Conservation (phyloP, 2,888 invertebrate genomes). For the Polymixis flavicincta region DNA sequence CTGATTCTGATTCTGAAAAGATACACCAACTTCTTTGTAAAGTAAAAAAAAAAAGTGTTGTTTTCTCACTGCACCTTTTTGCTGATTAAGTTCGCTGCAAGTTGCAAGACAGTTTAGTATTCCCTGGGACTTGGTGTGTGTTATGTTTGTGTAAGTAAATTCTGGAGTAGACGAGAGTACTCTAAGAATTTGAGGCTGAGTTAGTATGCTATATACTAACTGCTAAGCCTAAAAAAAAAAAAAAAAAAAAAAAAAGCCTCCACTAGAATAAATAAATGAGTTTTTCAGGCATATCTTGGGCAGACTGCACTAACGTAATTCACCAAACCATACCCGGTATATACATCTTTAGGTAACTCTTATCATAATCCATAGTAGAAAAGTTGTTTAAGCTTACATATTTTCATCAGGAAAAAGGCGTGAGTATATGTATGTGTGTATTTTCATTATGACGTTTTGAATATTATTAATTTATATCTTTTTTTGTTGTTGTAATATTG, state of each 20-base stretch:
- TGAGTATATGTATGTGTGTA: too few species aligned
- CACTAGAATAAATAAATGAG: background rate
- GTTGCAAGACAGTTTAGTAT: conserved; percentile 38
- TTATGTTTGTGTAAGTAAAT: conserved; percentile 11
- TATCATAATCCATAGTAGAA: background rate
- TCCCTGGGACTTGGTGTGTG: conserved; percentile 21
- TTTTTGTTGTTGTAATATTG: background rate
- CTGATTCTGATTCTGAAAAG: too few species aligned
- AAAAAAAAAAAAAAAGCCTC: background rate
- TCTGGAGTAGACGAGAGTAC: conserved; percentile 10
- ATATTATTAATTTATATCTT: too few species aligned
- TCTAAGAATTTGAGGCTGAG: background rate
- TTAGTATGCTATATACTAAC: background rate
- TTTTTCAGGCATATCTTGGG: background rate
- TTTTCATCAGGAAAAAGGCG: too few species aligned
- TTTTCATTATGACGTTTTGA: background rate
- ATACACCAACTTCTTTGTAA: conserved; percentile 26
- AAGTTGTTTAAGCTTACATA: background rate
- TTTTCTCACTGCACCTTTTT: conserved; percentile 42
- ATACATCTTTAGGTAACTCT: background rate
- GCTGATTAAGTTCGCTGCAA: conserved; percentile 47
- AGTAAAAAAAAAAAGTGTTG: conserved; percentile 22
- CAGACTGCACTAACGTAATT: background rate
- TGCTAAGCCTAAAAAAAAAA: too few species aligned
- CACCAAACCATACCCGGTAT: too few species aligned